A percentile compares a stretch with the other conserved stretches of the same genome.
phyloP scores from a whole-genome alignment of 2,797 vertebrate species.

The Fringilla coelebs region DNA sequence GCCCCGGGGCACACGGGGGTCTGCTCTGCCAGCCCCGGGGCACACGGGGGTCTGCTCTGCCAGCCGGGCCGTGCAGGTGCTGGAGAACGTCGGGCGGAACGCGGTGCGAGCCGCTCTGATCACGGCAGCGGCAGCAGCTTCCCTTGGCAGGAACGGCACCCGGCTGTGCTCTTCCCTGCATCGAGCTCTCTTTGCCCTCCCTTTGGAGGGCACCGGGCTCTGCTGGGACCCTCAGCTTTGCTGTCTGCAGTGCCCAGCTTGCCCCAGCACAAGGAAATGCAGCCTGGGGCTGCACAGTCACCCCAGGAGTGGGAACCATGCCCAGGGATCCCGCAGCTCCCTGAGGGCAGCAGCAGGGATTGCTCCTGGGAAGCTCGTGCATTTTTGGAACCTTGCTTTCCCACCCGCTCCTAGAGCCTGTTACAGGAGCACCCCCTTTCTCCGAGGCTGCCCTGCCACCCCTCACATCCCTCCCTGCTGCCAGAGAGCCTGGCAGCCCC shows the following conservation, averaged over 20 bases:
- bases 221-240: background rate
- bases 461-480: background rate
- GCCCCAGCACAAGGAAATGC: accelerated
- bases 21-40: background rate
- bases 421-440: background rate
- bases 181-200: background rate
- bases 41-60: background rate
- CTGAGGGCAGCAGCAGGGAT: background rate
- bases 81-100: background rate
- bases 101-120: background rate
- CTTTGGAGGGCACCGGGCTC: background rate
- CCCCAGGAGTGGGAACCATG: accelerated
- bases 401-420: background rate
- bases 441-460: background rate
- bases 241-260: accelerated
- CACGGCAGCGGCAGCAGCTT: background rate
- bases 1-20: background rate
- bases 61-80: background rate
- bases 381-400: background rate
- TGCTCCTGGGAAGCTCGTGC: accelerated
- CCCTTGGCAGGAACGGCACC: background rate
- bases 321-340: accelerated
- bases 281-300: background rate
- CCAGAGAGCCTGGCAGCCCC: accelerated
- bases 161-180: background rate